These are phyloP conservation scores for Brachyhypopomus gauderio DNA, from an alignment of 2,113 vertebrate genomes.

Conservation along the genomic window DNA sequence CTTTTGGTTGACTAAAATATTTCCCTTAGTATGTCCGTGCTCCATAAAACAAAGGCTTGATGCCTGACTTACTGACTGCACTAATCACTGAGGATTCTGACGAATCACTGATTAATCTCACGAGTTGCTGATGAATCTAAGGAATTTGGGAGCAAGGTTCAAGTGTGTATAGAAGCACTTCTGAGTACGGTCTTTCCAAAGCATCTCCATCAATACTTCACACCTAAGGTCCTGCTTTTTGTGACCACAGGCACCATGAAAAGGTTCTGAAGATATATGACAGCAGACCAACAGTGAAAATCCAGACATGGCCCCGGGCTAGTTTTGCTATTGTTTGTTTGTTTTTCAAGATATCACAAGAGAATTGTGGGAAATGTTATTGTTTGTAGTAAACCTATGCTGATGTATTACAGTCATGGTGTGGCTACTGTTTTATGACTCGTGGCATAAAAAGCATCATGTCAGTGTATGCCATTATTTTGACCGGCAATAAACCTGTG, in stretches of 20 bases:
- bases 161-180: neutral
- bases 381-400: neutral
- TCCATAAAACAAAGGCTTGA: slow-evolving; percentile 57
- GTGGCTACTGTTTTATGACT: neutral
- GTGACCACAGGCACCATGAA: neutral
- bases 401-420: neutral
- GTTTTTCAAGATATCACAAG: slow-evolving; percentile 1
- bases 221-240: neutral
- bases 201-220: neutral
- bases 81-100: slow-evolving; percentile 12
- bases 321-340: neutral
- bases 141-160: neutral
- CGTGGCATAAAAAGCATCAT: neutral
- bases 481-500: neutral
- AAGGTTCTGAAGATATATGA: neutral
- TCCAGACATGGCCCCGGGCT: neutral
- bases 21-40: slow-evolving; percentile 56
- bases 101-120: neutral
- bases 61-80: slow-evolving; percentile 41
- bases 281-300: neutral
- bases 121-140: too few species aligned
- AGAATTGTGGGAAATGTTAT: neutral
- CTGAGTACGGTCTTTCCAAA: neutral
- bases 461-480: neutral
- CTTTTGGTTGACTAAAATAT: slow-evolving; percentile 54